These are phyloP conservation scores for Aspidiotus rigidus DNA, from an alignment of 2,888 invertebrate species.

Conservation along the genomic window DNA sequence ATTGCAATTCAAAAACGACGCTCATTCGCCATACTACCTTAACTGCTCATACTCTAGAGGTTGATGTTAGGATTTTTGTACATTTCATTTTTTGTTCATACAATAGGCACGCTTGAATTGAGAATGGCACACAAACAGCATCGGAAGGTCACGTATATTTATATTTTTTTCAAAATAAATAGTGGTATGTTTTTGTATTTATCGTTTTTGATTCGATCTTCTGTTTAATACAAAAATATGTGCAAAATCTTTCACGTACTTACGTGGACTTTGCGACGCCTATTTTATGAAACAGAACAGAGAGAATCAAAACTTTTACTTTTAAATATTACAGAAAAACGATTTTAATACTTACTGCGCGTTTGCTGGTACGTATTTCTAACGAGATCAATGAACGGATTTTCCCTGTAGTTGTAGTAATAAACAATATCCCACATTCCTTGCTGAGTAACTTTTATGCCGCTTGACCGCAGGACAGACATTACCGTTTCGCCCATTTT, in stretches of 20 bases:
- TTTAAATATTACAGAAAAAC: constrained; percentile 16
- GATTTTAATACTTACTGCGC: constrained; percentile 60
- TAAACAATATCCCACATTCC: constrained; percentile 61
- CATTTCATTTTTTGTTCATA: too few relatives aligned
- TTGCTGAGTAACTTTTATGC: constrained; percentile 58
- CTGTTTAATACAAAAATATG: neutral
- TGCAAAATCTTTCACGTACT: neutral
- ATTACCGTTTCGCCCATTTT: constrained; percentile 70
- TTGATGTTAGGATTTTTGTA: too few relatives aligned
- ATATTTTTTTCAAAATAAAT: too few relatives aligned
- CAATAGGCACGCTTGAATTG: too few relatives aligned
- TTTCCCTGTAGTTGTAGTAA: constrained; percentile 69
- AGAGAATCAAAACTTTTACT: neutral
- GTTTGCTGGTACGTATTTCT: constrained; percentile 72
- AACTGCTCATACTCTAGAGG: too few relatives aligned
- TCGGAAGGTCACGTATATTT: too few relatives aligned
- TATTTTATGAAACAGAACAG: neutral
- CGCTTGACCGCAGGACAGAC: constrained; percentile 59
- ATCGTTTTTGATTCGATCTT: too few relatives aligned
- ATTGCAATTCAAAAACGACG: too few relatives aligned
- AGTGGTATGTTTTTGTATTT: too few relatives aligned
- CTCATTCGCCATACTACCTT: too few relatives aligned
- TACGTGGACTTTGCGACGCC: neutral
- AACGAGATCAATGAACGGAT: constrained; percentile 76
- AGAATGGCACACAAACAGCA: too few relatives aligned